A percentile compares a stretch with the other conserved stretches of the same genome.
Evolutionary conservation across 92 coral and sea anemone genomes (phyloP).

Genomic region (Porites rus): DNA sequence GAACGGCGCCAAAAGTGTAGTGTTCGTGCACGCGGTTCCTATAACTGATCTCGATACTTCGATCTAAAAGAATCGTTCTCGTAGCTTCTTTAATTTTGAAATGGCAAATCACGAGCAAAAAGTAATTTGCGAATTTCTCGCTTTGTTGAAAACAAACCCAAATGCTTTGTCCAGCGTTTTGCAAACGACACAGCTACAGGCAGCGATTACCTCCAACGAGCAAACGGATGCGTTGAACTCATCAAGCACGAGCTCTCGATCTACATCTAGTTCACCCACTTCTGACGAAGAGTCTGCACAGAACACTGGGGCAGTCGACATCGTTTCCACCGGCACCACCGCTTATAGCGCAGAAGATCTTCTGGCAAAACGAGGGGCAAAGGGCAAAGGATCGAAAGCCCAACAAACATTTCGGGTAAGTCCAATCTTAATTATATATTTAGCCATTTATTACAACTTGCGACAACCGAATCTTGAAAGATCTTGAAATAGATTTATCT

Average conservation of each 20-base stretch:
- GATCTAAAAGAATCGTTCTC: background rate
- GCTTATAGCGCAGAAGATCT: slow-evolving; percentile 12
- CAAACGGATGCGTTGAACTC: slow-evolving; percentile 14
- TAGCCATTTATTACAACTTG: too few species aligned
- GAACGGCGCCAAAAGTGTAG: too few species aligned
- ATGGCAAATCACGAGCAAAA: slow-evolving; percentile 26
- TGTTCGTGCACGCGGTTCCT: too few species aligned
- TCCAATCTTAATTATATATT: background rate
- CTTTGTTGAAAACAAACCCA: slow-evolving; percentile 12
- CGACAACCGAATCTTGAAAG: too few species aligned
- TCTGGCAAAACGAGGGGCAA: background rate
- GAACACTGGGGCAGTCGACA: slow-evolving; percentile 1
- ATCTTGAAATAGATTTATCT: too few species aligned
- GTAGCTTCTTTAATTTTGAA: background rate
- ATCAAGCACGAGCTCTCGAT: slow-evolving; percentile 5
- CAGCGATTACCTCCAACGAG: slow-evolving; percentile 1
- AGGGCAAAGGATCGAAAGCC: slow-evolving; percentile 33
- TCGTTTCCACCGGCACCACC: background rate
- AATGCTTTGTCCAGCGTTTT: slow-evolving; percentile 20
- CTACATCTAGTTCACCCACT: background rate
- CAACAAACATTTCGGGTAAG: slow-evolving; percentile 42
- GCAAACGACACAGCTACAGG: slow-evolving; percentile 10
- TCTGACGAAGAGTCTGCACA: slow-evolving; percentile 16
- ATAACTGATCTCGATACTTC: background rate
- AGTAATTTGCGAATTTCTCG: background rate